Evolutionary conservation across 1,140 invertebrate species (phyloP).

Genomic region (Sinella curviseta): DNA sequence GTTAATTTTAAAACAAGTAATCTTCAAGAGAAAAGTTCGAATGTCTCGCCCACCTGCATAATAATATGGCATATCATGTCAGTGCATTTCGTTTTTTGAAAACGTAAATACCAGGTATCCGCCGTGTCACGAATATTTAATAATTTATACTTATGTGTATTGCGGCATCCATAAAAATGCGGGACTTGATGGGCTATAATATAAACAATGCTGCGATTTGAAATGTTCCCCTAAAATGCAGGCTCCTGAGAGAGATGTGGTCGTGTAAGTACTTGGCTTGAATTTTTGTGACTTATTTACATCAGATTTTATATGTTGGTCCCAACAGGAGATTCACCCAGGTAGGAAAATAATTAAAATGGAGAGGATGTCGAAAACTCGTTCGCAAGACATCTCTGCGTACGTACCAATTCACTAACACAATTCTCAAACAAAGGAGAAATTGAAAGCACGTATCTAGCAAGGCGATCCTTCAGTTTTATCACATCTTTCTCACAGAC

Average conservation of each 20-base stretch:
- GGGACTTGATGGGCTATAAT: not conserved
- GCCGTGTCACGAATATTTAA: not conserved
- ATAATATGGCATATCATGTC: not conserved
- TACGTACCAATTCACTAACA: too few species aligned
- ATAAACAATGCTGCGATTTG: not conserved
- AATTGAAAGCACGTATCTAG: too few species aligned
- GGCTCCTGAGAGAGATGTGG: not conserved
- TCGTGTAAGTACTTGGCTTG: not conserved
- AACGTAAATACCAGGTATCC: not conserved
- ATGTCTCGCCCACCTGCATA: not conserved
- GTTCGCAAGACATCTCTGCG: too few species aligned
- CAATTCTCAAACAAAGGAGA: too few species aligned
- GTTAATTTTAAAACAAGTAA: not conserved
- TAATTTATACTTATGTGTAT: not conserved
- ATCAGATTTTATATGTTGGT: too few species aligned
- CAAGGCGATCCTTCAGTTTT: too few species aligned
- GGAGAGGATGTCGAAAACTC: too few species aligned
- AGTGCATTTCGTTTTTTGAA: not conserved
- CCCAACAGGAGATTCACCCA: too few species aligned
- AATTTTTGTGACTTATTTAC: not conserved
- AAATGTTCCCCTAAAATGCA: too few species aligned
- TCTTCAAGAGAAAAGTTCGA: not conserved
- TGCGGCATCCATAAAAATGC: not conserved
- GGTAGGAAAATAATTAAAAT: not conserved
- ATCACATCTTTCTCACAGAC: not conserved